phyloP scores from a whole-genome alignment of 2,113 vertebrate species.

The Brienomyrus longianalis region DNA sequence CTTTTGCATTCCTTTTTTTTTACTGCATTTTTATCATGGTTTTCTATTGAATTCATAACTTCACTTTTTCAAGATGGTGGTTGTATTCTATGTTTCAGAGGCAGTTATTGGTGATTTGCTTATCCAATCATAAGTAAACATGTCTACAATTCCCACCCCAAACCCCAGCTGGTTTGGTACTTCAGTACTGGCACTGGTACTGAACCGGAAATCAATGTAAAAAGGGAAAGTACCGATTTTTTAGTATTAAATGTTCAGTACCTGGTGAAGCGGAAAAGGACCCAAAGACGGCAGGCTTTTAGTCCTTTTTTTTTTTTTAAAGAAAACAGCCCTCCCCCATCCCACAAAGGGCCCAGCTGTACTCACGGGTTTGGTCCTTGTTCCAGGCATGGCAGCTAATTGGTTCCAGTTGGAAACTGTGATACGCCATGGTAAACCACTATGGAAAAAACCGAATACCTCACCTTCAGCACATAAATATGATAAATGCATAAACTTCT shows the following conservation, averaged over 20 bases:
- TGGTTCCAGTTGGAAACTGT: constrained; percentile 94
- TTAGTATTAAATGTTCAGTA: neutral
- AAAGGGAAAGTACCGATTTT: neutral
- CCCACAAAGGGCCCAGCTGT: neutral
- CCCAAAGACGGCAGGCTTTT: neutral
- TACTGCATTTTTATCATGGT: neutral
- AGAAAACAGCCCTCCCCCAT: neutral
- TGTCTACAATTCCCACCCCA: neutral
- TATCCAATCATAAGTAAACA: neutral
- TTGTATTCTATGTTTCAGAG: neutral
- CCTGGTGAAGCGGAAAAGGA: neutral
- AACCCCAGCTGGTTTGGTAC: neutral
- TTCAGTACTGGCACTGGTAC: neutral
- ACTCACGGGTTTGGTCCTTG: constrained; percentile 92
- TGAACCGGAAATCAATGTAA: neutral
- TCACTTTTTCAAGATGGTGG: neutral
- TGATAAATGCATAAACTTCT: neutral
- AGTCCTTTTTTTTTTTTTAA: neutral
- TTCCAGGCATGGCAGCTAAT: constrained; percentile 98
- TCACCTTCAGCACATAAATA: neutral
- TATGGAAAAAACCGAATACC: constrained; percentile 27
- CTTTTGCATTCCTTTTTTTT: neutral
- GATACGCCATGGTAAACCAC: constrained; percentile 76
- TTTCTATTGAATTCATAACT: neutral
- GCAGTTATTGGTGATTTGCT: neutral